Conservation (phyloP, 2,888 invertebrate species). For the Phyllotreta striolata region DNA sequence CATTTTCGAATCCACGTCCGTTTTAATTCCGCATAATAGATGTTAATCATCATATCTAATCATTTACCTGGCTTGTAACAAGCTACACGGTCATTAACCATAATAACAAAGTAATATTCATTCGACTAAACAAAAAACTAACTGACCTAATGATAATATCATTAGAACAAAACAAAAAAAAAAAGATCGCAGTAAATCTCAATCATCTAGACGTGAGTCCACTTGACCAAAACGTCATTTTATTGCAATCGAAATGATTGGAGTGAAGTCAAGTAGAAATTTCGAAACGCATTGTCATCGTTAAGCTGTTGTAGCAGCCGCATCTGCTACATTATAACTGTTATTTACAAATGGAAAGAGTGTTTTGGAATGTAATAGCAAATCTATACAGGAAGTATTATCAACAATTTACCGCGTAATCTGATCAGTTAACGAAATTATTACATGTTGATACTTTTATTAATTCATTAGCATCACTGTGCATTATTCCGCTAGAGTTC, state of each 20-base stretch:
- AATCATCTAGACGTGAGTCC: constrained; percentile 14
- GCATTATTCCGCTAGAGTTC: no score
- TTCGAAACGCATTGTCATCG: constrained; percentile 14
- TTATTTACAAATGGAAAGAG: no score
- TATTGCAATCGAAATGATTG: constrained; percentile 13
- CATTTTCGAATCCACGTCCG: constrained; percentile 2
- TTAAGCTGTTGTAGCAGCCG: constrained; percentile 10
- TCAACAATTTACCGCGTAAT: no score
- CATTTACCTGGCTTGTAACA: constrained; percentile 4
- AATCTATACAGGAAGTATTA: no score
- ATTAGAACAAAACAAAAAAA: neutral
- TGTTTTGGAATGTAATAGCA: no score
- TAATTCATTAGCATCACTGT: no score
- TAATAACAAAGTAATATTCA: constrained; percentile 12
- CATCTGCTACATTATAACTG: neutral
- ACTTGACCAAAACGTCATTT: constrained; percentile 17
- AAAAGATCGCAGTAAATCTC: constrained; percentile 2
- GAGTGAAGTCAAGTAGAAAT: constrained; percentile 14
- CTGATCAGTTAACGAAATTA: no score
- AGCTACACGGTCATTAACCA: constrained; percentile 9
- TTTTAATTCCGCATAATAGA: no score
- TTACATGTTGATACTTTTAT: no score
- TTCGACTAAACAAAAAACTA: constrained; percentile 1
- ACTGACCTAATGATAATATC: constrained; percentile 14
- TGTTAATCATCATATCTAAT: neutral